Conservation (phyloP, 2,113 vertebrate genomes). For the Miniopterus natalensis region DNA sequence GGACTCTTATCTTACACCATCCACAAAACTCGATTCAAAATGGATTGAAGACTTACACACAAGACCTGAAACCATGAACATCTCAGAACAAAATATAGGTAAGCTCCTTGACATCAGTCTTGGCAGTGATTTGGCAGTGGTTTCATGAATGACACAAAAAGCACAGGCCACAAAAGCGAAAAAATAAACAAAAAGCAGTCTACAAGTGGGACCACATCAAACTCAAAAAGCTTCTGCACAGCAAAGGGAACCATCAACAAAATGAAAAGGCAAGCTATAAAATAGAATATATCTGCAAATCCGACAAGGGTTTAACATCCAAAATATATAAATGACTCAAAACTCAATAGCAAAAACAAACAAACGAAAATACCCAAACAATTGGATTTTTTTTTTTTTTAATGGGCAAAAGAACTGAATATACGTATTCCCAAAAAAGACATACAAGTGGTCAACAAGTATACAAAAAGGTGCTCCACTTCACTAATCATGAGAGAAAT, state of each 20-base stretch:
- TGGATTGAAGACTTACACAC: not conserved
- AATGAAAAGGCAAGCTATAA: not conserved
- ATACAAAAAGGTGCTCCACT: not conserved
- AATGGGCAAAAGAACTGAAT: not conserved
- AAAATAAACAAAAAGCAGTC: no score
- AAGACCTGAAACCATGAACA: not conserved
- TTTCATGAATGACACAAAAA: not conserved
- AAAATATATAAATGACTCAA: not conserved
- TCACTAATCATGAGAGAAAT: not conserved
- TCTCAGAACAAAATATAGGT: not conserved
- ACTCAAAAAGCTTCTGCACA: not conserved
- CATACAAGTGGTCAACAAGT: no score
- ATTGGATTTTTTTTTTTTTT: not conserved
- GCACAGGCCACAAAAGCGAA: not conserved
- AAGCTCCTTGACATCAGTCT: not conserved
- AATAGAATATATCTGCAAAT: not conserved
- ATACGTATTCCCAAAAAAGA: not conserved
- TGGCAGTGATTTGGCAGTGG: not conserved
- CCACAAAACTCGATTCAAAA: not conserved
- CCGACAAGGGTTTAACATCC: not conserved
- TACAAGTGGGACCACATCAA: not conserved
- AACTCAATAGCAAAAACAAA: not conserved
- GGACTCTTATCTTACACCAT: not conserved
- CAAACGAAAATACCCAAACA: not conserved
- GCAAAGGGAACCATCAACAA: not conserved